Conservation (phyloP, 2,888 invertebrate species). For the Tiliacea citrago region DNA sequence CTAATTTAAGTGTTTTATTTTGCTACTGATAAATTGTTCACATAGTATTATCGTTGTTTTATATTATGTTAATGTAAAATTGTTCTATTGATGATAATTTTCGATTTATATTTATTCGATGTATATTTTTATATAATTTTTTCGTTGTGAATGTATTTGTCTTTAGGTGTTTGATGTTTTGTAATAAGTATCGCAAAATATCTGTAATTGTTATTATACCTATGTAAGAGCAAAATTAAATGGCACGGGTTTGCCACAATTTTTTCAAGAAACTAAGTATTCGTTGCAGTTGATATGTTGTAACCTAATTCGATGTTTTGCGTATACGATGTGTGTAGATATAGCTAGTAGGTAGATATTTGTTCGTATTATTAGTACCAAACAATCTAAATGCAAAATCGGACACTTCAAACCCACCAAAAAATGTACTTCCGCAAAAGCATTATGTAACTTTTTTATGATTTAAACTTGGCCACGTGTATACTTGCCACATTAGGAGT, state of each 20-base stretch:
- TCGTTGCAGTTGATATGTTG: constrained; percentile 61
- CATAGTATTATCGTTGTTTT: constrained; percentile 89
- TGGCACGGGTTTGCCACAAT: constrained; percentile 81
- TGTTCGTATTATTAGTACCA: constrained; percentile 76
- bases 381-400: constrained; percentile 75
- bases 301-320: constrained; percentile 63
- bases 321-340: constrained; percentile 71
- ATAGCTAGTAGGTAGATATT: constrained; percentile 71
- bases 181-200: constrained; percentile 62
- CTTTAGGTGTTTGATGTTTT: constrained; percentile 79
- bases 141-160: constrained; percentile 83
- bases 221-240: constrained; percentile 58
- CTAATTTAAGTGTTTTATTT: constrained; percentile 85
- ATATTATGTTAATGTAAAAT: constrained; percentile 84
- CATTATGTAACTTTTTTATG: constrained; percentile 52
- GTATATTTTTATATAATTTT: constrained; percentile 84
- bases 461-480: constrained; percentile 54
- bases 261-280: constrained; percentile 63
- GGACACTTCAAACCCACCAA: constrained; percentile 80
- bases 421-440: constrained; percentile 65
- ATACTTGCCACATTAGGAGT: constrained; percentile 68
- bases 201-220: constrained; percentile 43
- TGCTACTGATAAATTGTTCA: constrained; percentile 83
- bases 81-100: constrained; percentile 81
- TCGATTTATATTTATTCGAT: constrained; percentile 87